A percentile compares a stretch with the other conserved stretches of the same genome.
Conservation (phyloP, 2,888 invertebrate species). For the Ellobium chinense region DNA sequence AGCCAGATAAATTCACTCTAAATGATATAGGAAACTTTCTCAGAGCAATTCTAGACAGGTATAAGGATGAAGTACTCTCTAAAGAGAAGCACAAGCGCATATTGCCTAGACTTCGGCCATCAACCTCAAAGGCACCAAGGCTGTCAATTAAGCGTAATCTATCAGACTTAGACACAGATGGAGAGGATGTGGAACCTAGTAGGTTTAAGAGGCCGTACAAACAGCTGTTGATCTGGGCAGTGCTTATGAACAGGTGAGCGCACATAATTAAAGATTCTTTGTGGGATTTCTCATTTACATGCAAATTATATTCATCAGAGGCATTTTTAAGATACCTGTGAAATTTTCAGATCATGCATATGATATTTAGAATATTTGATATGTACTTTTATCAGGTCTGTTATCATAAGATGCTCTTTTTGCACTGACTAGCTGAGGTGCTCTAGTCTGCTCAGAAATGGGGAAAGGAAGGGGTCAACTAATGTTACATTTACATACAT, state of each 20-base stretch:
- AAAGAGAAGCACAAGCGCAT: neutral
- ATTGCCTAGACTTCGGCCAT: neutral
- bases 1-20: slow-evolving; percentile 42
- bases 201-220: slow-evolving; percentile 68
- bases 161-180: neutral
- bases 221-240: slow-evolving; percentile 74
- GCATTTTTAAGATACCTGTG: no score
- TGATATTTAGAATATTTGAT: no score
- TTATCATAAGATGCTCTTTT: no score
- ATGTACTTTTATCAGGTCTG: neutral
- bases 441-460: no score
- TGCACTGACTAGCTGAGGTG: no score
- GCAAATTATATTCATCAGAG: no score
- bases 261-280: no score
- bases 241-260: slow-evolving; percentile 68
- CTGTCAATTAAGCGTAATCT: neutral
- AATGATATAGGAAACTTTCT: slow-evolving; percentile 56
- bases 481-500: no score
- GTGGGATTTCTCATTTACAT: no score
- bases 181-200: slow-evolving; percentile 29
- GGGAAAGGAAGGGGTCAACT: no score
- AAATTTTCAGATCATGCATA: no score
- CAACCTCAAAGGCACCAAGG: neutral
- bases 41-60: slow-evolving; percentile 61
- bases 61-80: slow-evolving; percentile 50